A percentile compares a stretch with the other conserved stretches of the same genome.
Evolutionary conservation across 2,113 vertebrate genomes (phyloP).

Genomic region (Ifrita kowaldi): DNA sequence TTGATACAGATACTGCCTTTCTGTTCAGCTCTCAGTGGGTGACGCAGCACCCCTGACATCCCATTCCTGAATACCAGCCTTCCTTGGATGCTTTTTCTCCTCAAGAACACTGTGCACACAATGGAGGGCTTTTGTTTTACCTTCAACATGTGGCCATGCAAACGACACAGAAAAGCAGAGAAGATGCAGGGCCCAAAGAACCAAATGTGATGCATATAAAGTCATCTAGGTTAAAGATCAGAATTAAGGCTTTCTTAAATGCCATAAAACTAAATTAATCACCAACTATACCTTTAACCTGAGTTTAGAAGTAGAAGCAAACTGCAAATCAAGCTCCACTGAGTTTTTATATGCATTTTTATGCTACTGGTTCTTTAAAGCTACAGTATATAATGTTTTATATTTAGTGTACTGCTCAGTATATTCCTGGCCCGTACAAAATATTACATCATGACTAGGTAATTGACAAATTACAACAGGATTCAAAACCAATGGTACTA

Average conservation of each 20-base stretch:
- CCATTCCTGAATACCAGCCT: not conserved
- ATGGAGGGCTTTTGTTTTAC: not conserved
- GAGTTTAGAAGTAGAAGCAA: not conserved
- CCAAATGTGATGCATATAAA: not conserved
- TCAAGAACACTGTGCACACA: not conserved
- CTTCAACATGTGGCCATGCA: not conserved
- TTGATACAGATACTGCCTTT: not conserved
- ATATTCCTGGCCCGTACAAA: not conserved
- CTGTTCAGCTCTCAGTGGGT: not conserved
- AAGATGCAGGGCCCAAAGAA: not conserved
- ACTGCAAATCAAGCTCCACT: not conserved
- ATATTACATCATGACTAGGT: not conserved
- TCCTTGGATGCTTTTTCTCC: not conserved
- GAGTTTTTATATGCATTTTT: not conserved
- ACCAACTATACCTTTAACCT: not conserved
- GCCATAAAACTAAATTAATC: not conserved
- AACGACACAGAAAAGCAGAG: not conserved
- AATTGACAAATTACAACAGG: not conserved
- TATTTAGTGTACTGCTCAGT: not conserved
- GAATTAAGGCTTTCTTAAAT: not conserved
- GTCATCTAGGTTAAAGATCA: not conserved
- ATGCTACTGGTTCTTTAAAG: not conserved
- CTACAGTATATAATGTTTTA: not conserved
- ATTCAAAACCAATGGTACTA: not conserved
- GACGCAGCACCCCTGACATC: fast-evolving